Base-by-base conservation (phyloP, 2,888 invertebrate species). In the Campoplex capitator region DNA sequence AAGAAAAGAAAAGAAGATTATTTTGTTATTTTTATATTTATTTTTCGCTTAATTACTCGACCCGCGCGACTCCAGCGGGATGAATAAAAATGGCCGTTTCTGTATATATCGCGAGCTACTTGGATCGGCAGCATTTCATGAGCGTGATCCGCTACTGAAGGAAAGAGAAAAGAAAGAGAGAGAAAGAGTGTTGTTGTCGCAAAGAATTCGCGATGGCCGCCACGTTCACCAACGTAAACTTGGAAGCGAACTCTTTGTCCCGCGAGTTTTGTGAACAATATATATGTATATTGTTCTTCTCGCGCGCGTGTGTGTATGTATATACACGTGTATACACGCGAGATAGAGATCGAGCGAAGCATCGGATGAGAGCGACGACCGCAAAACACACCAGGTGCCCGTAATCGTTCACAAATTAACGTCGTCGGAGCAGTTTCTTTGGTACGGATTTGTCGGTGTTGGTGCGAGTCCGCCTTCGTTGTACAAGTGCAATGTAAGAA, bases 321-420 rank as follows among this genome's bases (percentile, higher is more conserved):
- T 42, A 48, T 70, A 71, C 32, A 71, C 28, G 71, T 42, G 51
- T 67, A 67, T 51, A 54, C 51, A 42, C 32, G 51, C 23, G 65
- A 65, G 56, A 56, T 54, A 70, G 67, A 48, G 74, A 58, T 51
- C 71, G 81, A 83, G 85, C 79, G 87, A 83, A 84, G 82, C 82
- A 88, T 84, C 84, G 83, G 88, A 79, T 76, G 81, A 87, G 86
- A 81, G 76, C 86, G 79, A 84, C 86, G 88, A 85, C 85, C 86
- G 86, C 88, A 56, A 86, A 84, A 83, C 88, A 89, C 89, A 91
- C 91, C 93, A 93, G 93, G 93, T 94, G 93, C 92, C 91, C 91
- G 93, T 93, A 93, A 94, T 94, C 93, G 93, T 93, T 94, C 93
- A 92, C 93, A 92, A 94, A 93, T 93, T 93, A 94, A 94, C 93